Evolutionary conservation across 2,888 invertebrate species (phyloP).

Genomic region (Nowickia ferox): DNA sequence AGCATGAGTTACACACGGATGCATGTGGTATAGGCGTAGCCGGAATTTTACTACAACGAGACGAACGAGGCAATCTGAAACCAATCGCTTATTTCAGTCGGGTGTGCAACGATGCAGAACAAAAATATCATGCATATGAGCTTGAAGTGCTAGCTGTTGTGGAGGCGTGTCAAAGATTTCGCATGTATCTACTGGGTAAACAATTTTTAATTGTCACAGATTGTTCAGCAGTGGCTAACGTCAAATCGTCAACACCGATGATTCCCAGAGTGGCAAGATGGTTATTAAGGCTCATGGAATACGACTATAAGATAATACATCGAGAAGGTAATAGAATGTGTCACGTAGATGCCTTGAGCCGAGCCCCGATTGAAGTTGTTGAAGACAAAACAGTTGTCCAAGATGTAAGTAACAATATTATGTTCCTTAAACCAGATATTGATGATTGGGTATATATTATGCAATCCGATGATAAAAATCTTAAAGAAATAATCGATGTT

Average conservation of each 20-base stretch:
- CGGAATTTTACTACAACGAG: slow-evolving; percentile 53
- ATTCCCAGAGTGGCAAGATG: slow-evolving; percentile 57
- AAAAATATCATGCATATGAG: slow-evolving; percentile 61
- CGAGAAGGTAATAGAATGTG: slow-evolving; percentile 69
- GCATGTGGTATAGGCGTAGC: slow-evolving; percentile 12
- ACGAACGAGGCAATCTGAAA: slow-evolving; percentile 9
- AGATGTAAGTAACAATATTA: slow-evolving; percentile 25
- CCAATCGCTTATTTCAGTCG: slow-evolving; percentile 63
- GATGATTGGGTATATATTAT: slow-evolving; percentile 65
- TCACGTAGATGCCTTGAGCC: slow-evolving; percentile 77
- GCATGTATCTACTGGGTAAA: slow-evolving; percentile 64
- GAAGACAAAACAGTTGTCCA: neutral
- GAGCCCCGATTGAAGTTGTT: slow-evolving; percentile 54
- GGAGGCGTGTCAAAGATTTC: slow-evolving; percentile 62
- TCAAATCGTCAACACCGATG: slow-evolving; percentile 59
- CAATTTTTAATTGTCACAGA: slow-evolving; percentile 61
- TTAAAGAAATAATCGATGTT: slow-evolving; percentile 44
- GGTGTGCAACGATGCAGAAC: slow-evolving; percentile 50
- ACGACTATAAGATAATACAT: too few relatives aligned
- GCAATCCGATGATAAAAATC: slow-evolving; percentile 55
- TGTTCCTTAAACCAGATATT: slow-evolving; percentile 25
- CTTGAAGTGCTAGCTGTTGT: slow-evolving; percentile 58
- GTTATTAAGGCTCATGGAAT: neutral
- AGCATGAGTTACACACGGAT: slow-evolving; percentile 60
- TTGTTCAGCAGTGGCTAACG: slow-evolving; percentile 37